Conservation (phyloP, 2,888 invertebrate genomes). For the Zygothrica quintamaculata region DNA sequence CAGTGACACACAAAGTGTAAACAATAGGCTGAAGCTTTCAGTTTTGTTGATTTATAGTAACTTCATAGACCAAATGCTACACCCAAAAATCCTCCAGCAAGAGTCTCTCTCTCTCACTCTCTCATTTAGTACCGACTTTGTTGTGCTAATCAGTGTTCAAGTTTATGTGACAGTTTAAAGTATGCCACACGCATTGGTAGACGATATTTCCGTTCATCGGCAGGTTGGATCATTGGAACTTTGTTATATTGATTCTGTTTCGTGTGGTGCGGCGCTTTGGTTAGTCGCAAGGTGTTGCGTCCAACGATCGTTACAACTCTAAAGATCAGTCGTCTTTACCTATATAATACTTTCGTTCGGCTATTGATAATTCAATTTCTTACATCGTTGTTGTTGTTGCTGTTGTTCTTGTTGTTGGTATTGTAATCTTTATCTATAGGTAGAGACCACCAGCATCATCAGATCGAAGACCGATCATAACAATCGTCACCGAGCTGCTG, state of each 20-base stretch:
- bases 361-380: slow-evolving; percentile 79
- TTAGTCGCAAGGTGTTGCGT: slow-evolving; percentile 61
- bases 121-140: slow-evolving; percentile 67
- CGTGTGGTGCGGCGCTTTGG: slow-evolving; percentile 65
- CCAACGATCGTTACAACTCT: slow-evolving; percentile 61
- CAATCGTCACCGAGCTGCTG: slow-evolving; percentile 59
- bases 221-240: slow-evolving; percentile 4
- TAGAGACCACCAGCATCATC: slow-evolving; percentile 57
- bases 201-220: slow-evolving; percentile 14
- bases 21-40: slow-evolving; percentile 66
- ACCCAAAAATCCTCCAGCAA: slow-evolving; percentile 55
- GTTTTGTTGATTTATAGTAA: slow-evolving; percentile 67
- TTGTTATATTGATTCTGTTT: slow-evolving; percentile 15
- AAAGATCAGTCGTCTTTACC: slow-evolving; percentile 13
- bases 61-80: slow-evolving; percentile 25
- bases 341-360: slow-evolving; percentile 59
- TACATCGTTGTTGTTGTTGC: slow-evolving; percentile 28
- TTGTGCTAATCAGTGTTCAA: slow-evolving; percentile 81
- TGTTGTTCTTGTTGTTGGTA: slow-evolving; percentile 36
- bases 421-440: slow-evolving; percentile 63
- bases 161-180: slow-evolving; percentile 81
- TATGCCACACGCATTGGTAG: slow-evolving; percentile 70
- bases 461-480: slow-evolving; percentile 63
- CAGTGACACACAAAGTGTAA: slow-evolving; percentile 70
- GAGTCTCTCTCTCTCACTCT: background rate